Percentiles rank a stretch among this genome's conserved stretches.
These are phyloP conservation scores for Bellardia pandia DNA, from an alignment of 2,888 invertebrate genomes.

Conservation along the genomic window DNA sequence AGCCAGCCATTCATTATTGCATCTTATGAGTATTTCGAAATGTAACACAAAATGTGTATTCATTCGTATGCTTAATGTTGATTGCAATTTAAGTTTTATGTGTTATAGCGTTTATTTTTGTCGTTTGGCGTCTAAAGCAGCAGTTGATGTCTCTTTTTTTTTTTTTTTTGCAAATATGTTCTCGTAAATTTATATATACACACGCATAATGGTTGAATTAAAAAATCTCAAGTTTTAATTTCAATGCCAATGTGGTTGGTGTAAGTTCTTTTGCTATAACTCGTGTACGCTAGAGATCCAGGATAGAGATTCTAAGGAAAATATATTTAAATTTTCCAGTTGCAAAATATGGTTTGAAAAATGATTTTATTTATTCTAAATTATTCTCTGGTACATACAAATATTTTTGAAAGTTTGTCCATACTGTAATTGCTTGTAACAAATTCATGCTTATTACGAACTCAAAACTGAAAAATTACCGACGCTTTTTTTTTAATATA, in stretches of 20 bases:
- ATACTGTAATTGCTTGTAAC: no score
- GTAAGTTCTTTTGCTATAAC: not conserved
- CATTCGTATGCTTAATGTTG: constrained; percentile 4
- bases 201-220: not conserved
- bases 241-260: not conserved
- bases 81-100: constrained; percentile 33
- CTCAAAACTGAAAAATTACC: no score
- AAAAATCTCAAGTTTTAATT: constrained; percentile 28
- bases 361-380: no score
- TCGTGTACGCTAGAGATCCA: not conserved
- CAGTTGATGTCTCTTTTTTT: constrained; percentile 27
- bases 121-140: constrained; percentile 12
- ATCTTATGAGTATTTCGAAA: constrained; percentile 15
- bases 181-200: constrained; percentile 2
- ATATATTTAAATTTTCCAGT: no score
- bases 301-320: not conserved
- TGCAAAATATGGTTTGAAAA: no score
- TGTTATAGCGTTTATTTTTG: constrained; percentile 1
- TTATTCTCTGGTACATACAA: no score
- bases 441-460: no score
- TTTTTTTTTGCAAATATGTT: not conserved
- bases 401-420: no score
- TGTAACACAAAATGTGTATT: constrained; percentile 23
- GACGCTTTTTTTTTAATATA: no score
- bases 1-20: not conserved